Evolutionary conservation across 2,888 invertebrate species (phyloP), one percentile per base, ranked within the genome.

Genomic region (Oscheius sp.): DNA sequence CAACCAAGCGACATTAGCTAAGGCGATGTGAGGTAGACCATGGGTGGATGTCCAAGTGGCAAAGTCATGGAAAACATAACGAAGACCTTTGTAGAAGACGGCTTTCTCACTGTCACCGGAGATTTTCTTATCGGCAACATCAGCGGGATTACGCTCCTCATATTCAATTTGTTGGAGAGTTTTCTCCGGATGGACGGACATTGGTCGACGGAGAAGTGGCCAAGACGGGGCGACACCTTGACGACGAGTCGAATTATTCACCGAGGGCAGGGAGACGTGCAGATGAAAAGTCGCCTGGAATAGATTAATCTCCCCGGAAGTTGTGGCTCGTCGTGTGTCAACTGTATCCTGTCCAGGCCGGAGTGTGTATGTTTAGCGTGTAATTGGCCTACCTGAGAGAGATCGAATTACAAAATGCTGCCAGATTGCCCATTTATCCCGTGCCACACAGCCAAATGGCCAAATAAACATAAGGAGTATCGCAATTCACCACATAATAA

Each of bases 41-140:
- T 86, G 86, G 41, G 86, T 85, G 3, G 84, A 82, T 21, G 85
- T 84, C 86, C 86, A 86, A 43, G 80, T 81, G 43, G 84, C 82
- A 66, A 86, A 86, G 72, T 86, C 86, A 21, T 76, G 80, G 72
- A 81, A 79, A 7, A 83, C 78, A 63, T 80, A 81, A 27, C 59
- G 64, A 23, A 83, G 69, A 9, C 83, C 83, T 27, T 75, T 79
- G 59, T 75, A 71, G 63, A 83, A 83, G n/a, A 77, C 52, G 45
- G 41, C n/a, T 1, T 18, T 43, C 61, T 61, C 61, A 5, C 9
- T 21, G 21, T 35, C 13, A 5, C 61, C 61, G 13, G 61, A 23
- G 18, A 61, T 61, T 43, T 61, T 35, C 43, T 61, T 61, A 18
- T 61, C 13, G 3, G 2, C n/a, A 5, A 43, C 43, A 43, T 61